phyloP scores from a whole-genome alignment of 2,888 invertebrate genomes.

The Oxytorus armatus region DNA sequence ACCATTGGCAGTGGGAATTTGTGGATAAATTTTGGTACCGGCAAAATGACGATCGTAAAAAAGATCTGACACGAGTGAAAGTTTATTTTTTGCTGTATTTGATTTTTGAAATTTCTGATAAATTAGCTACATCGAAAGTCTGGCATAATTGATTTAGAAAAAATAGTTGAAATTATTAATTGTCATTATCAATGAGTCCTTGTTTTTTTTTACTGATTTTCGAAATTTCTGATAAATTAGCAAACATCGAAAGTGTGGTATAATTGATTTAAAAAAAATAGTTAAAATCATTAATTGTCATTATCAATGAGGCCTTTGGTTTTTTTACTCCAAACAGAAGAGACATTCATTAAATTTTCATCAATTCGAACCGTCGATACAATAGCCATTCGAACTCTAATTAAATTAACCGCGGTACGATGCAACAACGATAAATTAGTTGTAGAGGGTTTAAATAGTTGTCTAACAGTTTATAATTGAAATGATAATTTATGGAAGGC shows the following conservation, averaged over 20 bases:
- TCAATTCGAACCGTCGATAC: too few relatives aligned
- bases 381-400: constrained; percentile 37
- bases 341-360: too few relatives aligned
- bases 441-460: constrained; percentile 23
- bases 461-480: constrained; percentile 24
- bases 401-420: constrained; percentile 35
- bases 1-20: background rate
- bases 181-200: too few relatives aligned
- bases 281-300: background rate
- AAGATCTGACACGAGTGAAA: background rate
- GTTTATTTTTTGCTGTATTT: too few relatives aligned
- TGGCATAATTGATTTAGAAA: too few relatives aligned
- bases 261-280: too few relatives aligned
- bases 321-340: background rate
- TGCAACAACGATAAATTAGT: constrained; percentile 34
- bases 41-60: too few relatives aligned
- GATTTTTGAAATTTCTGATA: too few relatives aligned
- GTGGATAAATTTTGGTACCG: too few relatives aligned
- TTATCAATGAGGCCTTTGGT: background rate
- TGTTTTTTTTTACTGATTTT: background rate
- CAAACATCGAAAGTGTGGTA: too few relatives aligned
- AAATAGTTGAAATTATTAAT: background rate
- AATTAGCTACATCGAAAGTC: too few relatives aligned
- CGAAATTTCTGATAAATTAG: too few relatives aligned
- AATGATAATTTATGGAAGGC: constrained; percentile 36